phyloP scores from a whole-genome alignment of 1,140 invertebrate genomes.

The Drosophila equinoxialis region DNA sequence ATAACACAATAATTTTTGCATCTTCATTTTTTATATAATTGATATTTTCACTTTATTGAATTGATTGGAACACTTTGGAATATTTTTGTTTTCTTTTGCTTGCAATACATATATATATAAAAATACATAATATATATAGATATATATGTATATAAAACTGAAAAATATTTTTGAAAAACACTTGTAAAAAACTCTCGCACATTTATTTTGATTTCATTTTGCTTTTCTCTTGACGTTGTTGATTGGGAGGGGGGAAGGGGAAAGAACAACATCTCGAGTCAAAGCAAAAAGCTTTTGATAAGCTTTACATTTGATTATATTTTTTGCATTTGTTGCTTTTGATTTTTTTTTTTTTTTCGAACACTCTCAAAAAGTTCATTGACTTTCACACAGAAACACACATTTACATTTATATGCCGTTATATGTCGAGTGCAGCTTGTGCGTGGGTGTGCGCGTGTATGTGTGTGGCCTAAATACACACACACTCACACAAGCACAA shows the following conservation, averaged over 20 bases:
- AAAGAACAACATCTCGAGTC: too few species aligned
- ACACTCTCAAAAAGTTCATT: slow-evolving; percentile 66
- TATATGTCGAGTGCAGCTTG: slow-evolving; percentile 21
- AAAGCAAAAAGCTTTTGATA: slow-evolving; percentile 34
- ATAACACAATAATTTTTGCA: slow-evolving; percentile 28
- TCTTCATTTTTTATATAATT: slow-evolving; percentile 12
- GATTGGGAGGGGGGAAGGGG: not conserved
- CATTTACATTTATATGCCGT: slow-evolving; percentile 21
- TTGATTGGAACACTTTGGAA: slow-evolving; percentile 55
- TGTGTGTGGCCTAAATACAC: slow-evolving; percentile 21
- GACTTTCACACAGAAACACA: slow-evolving; percentile 37
- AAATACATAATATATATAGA: slow-evolving; percentile 20
- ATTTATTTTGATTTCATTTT: slow-evolving; percentile 19
- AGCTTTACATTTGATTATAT: slow-evolving; percentile 32
- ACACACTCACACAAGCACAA: not conserved
- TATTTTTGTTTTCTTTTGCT: slow-evolving; percentile 43
- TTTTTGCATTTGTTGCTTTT: slow-evolving; percentile 28
- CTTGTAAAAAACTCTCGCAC: slow-evolving; percentile 76
- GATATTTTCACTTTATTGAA: slow-evolving; percentile 15
- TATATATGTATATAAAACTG: slow-evolving; percentile 18
- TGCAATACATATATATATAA: slow-evolving; percentile 43
- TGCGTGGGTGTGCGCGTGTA: not conserved
- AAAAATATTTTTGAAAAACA: slow-evolving; percentile 76
- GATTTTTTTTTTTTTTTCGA: slow-evolving; percentile 39
- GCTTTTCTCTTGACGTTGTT: slow-evolving; percentile 14